phyloP scores from a whole-genome alignment of 1,140 invertebrate species.

The Bathynomus jamesi region DNA sequence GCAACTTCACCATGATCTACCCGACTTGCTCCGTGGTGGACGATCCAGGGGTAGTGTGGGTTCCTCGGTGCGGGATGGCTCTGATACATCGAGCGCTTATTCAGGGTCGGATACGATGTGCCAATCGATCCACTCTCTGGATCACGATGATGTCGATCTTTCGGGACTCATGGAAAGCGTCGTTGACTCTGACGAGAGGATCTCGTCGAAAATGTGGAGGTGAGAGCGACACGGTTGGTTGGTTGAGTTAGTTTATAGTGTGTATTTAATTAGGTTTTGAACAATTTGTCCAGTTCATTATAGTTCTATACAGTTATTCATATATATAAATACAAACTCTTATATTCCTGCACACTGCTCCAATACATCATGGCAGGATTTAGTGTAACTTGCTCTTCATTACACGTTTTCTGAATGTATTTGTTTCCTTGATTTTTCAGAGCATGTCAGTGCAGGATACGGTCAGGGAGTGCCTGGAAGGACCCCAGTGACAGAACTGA shows the following conservation, averaged over 20 bases:
- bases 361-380: too few relatives aligned
- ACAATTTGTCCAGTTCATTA: too few relatives aligned
- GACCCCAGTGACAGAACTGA: conserved; percentile 86
- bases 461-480: conserved; percentile 93
- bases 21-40: conserved; percentile 21
- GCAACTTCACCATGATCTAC: conserved; percentile 7
- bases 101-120: conserved; percentile 90
- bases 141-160: conserved; percentile 81
- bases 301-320: too few relatives aligned
- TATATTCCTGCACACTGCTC: too few relatives aligned
- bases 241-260: too few relatives aligned
- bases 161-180: conserved; percentile 87
- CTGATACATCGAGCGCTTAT: conserved; percentile 90
- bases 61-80: conserved; percentile 42
- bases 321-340: too few relatives aligned
- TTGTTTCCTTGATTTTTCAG: conserved; percentile 46
- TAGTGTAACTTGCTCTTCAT: too few relatives aligned
- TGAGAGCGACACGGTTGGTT: conserved; percentile 25
- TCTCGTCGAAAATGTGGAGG: conserved; percentile 81
- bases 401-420: conserved; percentile 3
- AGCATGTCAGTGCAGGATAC: conserved; percentile 84
- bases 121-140: conserved; percentile 43
- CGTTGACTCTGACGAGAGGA: conserved; percentile 94
- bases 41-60: conserved; percentile 30
- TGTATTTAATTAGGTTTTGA: too few relatives aligned